Base-by-base conservation (phyloP, 1,140 invertebrate genomes). In the Drosophila melanogaster region DNA sequence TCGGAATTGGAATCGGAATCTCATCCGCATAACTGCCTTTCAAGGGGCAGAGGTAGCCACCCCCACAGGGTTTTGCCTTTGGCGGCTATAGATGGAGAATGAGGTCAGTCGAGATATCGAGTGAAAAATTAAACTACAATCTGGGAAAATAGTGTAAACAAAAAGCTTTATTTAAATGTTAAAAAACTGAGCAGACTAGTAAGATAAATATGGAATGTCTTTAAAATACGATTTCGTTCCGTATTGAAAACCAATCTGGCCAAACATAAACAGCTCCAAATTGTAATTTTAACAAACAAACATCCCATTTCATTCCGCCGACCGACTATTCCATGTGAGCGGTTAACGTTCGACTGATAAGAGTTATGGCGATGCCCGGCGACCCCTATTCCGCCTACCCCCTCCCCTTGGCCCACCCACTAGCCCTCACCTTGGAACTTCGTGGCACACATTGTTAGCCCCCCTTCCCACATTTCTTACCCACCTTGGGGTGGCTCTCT, bases 281-380 rank as follows among this genome's bases (percentile, higher is more conserved):
- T 10, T 30, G 8, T 30, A 30, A 8, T 30, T 30, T 30, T 8
- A 30, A 8, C 30, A 10, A 30, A 30, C 30, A 8, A 30, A 30
- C 47, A 15, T 40, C 15, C 14, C 12, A 14, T 17, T 43, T 37
- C 33, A 43, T 11, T 30, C 56, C 43, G 70, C 46, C 43, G 46
- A 62, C 59, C 73, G 77, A 78, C 78, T 59, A 24, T 64, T 54
- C 62, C 78, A 33, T 65, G 64, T 43, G 59, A 71, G 80, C 78
- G 83, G 74, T 83, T 65, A 50, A 51, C 53, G 60, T 54, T 60
- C 83, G 75, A 87, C 83, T 86, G 83, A 86, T 86, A 86, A 86
- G 75, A 77, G 69, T 46, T 26, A 41, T 47, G 24, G 72, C 72
- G 51, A 57, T 70, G 43, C 65, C 67, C 67, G 41, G 43, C 51